Evolutionary conservation across 2,797 vertebrate species (phyloP).

Genomic region (Chromobotia macracanthus): DNA sequence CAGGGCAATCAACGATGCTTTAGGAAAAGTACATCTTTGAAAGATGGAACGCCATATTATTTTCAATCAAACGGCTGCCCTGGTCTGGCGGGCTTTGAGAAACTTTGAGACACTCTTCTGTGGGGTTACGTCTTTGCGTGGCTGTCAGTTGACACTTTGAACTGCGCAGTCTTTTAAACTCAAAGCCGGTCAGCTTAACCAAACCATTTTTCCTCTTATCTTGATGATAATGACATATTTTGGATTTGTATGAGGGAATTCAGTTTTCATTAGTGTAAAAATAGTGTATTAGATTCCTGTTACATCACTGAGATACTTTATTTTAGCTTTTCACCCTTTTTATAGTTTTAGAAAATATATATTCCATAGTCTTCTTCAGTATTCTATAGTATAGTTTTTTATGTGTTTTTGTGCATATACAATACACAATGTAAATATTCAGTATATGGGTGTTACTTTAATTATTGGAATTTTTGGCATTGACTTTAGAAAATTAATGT

Average conservation of each 20-base stretch:
- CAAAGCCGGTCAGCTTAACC: background rate
- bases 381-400: no score
- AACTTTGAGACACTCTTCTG: constrained; percentile 68
- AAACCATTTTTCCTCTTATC: constrained; percentile 20
- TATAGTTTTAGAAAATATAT: no score
- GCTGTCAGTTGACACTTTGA: constrained; percentile 31
- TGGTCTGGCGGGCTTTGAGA: constrained; percentile 70
- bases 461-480: no score
- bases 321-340: background rate
- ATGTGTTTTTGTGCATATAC: no score
- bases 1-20: constrained; percentile 95
- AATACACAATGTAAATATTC: no score
- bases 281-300: background rate
- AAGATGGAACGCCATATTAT: constrained; percentile 83
- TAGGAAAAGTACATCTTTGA: constrained; percentile 87
- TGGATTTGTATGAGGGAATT: background rate
- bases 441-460: no score
- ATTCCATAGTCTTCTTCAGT: no score
- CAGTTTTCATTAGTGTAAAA: background rate
- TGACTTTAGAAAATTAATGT: no score
- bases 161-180: constrained; percentile 30
- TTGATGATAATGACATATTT: constrained; percentile 40
- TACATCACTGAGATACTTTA: background rate
- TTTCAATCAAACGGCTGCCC: constrained; percentile 75
- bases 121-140: constrained; percentile 53